Conservation (phyloP, 2,113 vertebrate genomes). For the Pelodiscus sinensis region DNA sequence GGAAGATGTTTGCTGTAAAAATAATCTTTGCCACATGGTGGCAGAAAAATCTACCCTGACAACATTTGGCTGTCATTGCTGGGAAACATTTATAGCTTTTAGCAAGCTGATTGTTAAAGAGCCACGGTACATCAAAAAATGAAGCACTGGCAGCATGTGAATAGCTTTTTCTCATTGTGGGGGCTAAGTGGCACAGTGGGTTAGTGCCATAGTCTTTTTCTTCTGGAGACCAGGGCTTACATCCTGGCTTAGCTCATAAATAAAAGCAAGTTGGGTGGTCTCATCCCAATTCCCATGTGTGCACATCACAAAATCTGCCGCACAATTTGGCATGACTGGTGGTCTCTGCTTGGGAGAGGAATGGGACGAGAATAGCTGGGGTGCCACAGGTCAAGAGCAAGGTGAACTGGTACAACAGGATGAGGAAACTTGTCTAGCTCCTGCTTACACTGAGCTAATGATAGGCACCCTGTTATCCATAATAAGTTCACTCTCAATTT, state of each 20-base stretch:
- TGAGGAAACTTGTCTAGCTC: background rate
- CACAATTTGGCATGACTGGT: slow-evolving; percentile 44
- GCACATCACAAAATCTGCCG: slow-evolving; percentile 65
- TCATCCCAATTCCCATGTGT: slow-evolving; percentile 58
- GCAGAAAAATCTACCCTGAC: slow-evolving; percentile 53
- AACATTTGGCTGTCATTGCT: background rate
- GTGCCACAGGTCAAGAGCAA: background rate
- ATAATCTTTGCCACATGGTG: slow-evolving; percentile 64
- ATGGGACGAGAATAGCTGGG: background rate
- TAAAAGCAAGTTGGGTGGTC: slow-evolving; percentile 79
- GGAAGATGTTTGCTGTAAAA: background rate
- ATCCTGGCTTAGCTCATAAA: slow-evolving; percentile 59
- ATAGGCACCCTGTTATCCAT: background rate
- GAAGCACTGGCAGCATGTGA: slow-evolving; percentile 40
- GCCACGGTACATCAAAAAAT: slow-evolving; percentile 28
- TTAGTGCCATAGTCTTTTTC: slow-evolving; percentile 60
- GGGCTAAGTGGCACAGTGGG: slow-evolving; percentile 69
- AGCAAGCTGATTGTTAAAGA: slow-evolving; percentile 42
- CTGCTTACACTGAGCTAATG: background rate
- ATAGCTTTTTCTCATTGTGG: slow-evolving; percentile 50
- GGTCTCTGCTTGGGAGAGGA: slow-evolving; percentile 47
- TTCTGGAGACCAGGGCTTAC: slow-evolving; percentile 32
- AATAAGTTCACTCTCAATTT: background rate
- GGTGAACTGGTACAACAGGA: background rate
- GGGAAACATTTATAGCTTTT: slow-evolving; percentile 31